A percentile compares a stretch with the other conserved stretches of the same genome.
phyloP scores from a whole-genome alignment of 2,113 vertebrate genomes.

The Smithornis capensis region DNA sequence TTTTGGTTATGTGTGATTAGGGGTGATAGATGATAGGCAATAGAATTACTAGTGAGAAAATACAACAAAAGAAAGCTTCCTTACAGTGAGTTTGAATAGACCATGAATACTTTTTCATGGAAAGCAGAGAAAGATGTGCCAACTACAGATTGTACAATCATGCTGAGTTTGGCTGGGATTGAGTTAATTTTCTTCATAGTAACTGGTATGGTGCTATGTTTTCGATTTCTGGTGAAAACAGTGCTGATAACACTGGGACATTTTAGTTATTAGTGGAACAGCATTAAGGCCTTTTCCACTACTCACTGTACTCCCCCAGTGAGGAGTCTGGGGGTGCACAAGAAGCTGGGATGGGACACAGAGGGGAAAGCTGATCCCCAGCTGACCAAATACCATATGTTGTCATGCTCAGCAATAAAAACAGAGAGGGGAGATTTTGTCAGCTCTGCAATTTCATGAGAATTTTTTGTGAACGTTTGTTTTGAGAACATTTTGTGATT shows the following conservation, averaged over 20 bases:
- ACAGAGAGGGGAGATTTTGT: not conserved
- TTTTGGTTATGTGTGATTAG: not conserved
- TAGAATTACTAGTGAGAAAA: not conserved
- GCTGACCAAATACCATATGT: not conserved
- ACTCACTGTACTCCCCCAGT: not conserved
- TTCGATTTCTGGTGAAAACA: not conserved
- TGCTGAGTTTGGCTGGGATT: not conserved
- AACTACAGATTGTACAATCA: not conserved
- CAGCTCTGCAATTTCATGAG: not conserved
- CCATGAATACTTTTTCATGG: not conserved
- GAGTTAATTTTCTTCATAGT: not conserved
- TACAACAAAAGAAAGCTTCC: not conserved
- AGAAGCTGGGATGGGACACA: not conserved
- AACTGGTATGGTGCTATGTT: not conserved
- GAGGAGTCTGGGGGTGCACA: not conserved
- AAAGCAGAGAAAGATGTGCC: not conserved
- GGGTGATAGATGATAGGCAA: not conserved
- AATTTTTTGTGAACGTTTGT: too few species aligned
- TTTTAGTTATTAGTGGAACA: not conserved
- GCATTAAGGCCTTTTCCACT: not conserved
- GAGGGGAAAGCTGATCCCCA: not conserved
- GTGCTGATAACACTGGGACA: not conserved
- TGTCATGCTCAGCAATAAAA: not conserved
- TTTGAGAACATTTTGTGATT: accelerated
- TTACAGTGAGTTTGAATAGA: not conserved